These are phyloP conservation scores for Ceratitis capitata DNA, from an alignment of 1,140 invertebrate species.

Conservation along the genomic window DNA sequence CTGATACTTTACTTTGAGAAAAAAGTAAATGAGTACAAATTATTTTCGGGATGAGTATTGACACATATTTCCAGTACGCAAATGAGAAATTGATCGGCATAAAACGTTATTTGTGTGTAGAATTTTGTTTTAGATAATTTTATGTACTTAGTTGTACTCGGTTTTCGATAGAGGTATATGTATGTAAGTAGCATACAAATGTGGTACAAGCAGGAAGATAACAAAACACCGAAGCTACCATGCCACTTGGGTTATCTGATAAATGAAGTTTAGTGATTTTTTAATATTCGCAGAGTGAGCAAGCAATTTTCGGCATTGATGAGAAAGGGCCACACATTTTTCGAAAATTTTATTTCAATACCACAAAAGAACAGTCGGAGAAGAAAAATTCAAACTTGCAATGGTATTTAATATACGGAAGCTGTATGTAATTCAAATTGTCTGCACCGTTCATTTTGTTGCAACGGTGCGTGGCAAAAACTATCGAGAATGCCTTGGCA, in stretches of 20 bases:
- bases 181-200: background rate
- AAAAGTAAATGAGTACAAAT: too few species aligned
- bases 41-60: too few species aligned
- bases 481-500: slow-evolving; percentile 33
- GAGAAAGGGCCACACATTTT: background rate
- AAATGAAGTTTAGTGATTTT: background rate
- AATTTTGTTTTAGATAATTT: too few species aligned
- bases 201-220: background rate
- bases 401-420: background rate
- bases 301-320: background rate
- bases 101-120: too few species aligned
- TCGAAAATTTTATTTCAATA: background rate
- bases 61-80: too few species aligned
- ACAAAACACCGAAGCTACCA: background rate
- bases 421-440: background rate
- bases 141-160: too few species aligned
- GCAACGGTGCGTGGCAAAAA: background rate
- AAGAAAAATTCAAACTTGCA: background rate
- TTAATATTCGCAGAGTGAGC: background rate
- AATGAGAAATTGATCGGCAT: too few species aligned
- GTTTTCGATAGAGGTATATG: background rate
- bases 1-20: too few species aligned
- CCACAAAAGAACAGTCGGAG: background rate
- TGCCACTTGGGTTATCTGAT: background rate
- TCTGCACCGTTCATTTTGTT: background rate